Conservation (phyloP, 1,140 invertebrate genomes). For the Phenacoccus solenopsis region DNA sequence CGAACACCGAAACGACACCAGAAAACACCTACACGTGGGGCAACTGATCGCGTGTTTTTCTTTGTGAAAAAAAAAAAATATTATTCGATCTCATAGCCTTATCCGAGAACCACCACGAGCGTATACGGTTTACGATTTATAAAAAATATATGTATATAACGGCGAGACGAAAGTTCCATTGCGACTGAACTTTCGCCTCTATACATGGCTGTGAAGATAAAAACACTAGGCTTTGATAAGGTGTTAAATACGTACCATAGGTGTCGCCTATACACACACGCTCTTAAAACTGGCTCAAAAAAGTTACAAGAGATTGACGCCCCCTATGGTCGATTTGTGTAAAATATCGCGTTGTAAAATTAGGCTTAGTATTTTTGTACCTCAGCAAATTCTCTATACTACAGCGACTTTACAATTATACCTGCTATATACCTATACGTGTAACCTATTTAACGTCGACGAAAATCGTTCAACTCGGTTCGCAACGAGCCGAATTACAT, state of each 20-base stretch:
- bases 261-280: neutral
- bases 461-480: no score
- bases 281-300: neutral
- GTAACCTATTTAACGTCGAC: neutral
- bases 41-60: no score
- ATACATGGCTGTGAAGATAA: neutral
- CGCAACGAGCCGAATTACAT: neutral
- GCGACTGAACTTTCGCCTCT: neutral
- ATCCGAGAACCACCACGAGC: neutral
- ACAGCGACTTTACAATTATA: neutral
- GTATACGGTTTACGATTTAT: neutral
- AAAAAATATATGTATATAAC: no score
- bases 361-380: neutral
- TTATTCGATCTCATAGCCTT: neutral
- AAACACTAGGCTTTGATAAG: conserved; percentile 1
- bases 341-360: neutral
- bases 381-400: neutral
- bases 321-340: neutral
- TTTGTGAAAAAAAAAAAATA: neutral
- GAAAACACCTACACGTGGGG: no score
- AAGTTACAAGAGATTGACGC: neutral
- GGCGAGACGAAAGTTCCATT: neutral
- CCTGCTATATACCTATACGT: neutral
- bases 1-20: neutral
- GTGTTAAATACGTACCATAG: neutral